Conservation (phyloP, 2,888 invertebrate genomes). For the Lepidochitona cinerea region DNA sequence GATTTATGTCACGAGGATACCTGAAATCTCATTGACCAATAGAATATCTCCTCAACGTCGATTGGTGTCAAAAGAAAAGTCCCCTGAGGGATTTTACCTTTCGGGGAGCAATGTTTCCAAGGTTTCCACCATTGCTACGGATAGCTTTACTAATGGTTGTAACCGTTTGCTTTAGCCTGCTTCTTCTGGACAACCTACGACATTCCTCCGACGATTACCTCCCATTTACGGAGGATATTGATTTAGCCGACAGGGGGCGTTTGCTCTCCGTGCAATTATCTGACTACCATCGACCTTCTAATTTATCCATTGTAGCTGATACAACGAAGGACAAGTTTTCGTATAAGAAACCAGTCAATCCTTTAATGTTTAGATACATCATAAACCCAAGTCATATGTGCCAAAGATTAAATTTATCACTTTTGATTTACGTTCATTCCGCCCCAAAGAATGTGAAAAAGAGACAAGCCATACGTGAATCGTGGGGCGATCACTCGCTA, state of each 20-base stretch:
- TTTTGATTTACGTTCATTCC: constrained; percentile 67
- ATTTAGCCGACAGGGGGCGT: background rate
- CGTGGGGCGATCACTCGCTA: constrained; percentile 62
- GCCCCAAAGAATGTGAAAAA: constrained; percentile 65
- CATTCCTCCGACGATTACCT: background rate
- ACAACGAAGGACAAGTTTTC: background rate
- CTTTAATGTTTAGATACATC: constrained; percentile 50
- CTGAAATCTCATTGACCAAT: background rate
- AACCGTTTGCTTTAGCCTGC: background rate
- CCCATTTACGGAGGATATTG: background rate
- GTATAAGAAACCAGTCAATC: constrained; percentile 35
- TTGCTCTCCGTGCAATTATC: background rate
- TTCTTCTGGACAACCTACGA: background rate
- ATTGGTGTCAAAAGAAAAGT: background rate
- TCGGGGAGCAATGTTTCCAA: background rate
- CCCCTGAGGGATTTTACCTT: too few relatives aligned
- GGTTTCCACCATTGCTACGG: background rate
- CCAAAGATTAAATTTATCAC: constrained; percentile 37
- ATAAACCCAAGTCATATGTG: constrained; percentile 52
- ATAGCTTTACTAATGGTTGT: background rate
- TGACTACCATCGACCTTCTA: background rate
- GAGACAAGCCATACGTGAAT: constrained; percentile 61
- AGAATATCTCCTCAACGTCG: background rate
- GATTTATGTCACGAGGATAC: background rate
- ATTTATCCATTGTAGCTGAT: too few relatives aligned